phyloP scores from a whole-genome alignment of 1,140 invertebrate species.

The Drosophila pruinosa region DNA sequence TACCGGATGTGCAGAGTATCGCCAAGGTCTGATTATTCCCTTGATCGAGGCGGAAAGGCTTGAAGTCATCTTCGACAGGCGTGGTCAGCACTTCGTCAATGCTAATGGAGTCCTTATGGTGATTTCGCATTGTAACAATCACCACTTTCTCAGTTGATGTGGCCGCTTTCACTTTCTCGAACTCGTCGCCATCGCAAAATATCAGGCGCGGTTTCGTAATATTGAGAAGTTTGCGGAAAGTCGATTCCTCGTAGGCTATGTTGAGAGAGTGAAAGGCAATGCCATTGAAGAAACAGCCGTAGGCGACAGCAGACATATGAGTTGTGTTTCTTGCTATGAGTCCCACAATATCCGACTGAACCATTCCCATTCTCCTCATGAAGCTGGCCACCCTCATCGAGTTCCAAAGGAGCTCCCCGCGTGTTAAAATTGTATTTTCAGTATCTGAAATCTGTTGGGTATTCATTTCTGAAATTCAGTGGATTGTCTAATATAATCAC shows the following conservation, averaged over 20 bases:
- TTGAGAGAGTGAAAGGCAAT: conserved; percentile 62
- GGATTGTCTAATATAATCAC: not conserved
- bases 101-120: conserved; percentile 24
- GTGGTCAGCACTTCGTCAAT: conserved; percentile 36
- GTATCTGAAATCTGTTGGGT: conserved; percentile 52
- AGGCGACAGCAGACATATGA: conserved; percentile 52
- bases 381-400: conserved; percentile 53
- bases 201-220: conserved; percentile 60
- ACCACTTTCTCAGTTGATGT: conserved; percentile 28
- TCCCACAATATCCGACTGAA: conserved; percentile 61
- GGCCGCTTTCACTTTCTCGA: conserved; percentile 43
- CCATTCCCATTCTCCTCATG: conserved; percentile 38
- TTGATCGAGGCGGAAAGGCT: conserved; percentile 31
- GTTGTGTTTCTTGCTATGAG: too few species aligned
- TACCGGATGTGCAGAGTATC: conserved; percentile 86
- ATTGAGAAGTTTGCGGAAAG: conserved; percentile 44
- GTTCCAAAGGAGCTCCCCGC: conserved; percentile 48
- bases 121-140: conserved; percentile 61
- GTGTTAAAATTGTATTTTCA: conserved; percentile 49
- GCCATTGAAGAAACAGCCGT: conserved; percentile 69
- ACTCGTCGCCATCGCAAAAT: conserved; percentile 71
- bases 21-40: conserved; percentile 58
- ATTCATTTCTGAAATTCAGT: not conserved
- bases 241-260: conserved; percentile 41
- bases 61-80: conserved; percentile 40